Evolutionary conservation across 1,140 invertebrate species (phyloP), one percentile per base, ranked within the genome.

Genomic region (Polyergus mexicanus): DNA sequence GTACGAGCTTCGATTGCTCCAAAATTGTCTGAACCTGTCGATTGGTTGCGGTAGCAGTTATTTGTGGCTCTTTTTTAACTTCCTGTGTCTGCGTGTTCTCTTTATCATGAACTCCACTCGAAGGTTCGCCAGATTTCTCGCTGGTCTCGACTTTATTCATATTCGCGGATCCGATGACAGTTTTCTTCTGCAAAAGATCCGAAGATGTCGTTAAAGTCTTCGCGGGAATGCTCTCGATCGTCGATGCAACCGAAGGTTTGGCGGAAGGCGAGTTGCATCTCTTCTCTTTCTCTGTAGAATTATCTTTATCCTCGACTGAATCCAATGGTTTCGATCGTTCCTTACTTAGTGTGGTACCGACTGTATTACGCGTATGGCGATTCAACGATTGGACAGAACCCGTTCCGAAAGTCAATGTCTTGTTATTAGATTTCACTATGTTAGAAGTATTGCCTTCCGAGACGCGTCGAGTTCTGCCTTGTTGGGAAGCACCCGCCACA

Each of bases 381-480:
- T 86, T 90, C 8, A 68, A 35, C 7, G 75, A 80, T 65, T 91
- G 86, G 25, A 74, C 86, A 58, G 89, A 86, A 54, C 71, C 62
- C 2, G 76, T 76, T 25, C 74, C 88, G 10, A 86, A 85, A 58
- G 88, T 62, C 62, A 86, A 83, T 28, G 86, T 35, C 77, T 92
- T 92, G 25, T 44, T 88, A 84, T 47, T 76, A 62, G 84, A n/a
- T 77, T 84, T 92, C 16, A 66, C 74, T 86, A 81, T 84, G 19
- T 80, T 89, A 10, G 87, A 84, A 54, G 90, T 81, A 66, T 91
- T 94, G 19, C 94, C 93, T 77, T 95, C 95, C 11, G 94, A 95
- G 4, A 94, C 91, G 16, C 94, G 91, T 28, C 94, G 90, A 41
- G 90, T 89, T 76, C 94, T 88, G 0, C 90, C 62, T 51, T 93